phyloP scores from a whole-genome alignment of 2,888 invertebrate genomes.

The Hermaeophaga mercurialis region DNA sequence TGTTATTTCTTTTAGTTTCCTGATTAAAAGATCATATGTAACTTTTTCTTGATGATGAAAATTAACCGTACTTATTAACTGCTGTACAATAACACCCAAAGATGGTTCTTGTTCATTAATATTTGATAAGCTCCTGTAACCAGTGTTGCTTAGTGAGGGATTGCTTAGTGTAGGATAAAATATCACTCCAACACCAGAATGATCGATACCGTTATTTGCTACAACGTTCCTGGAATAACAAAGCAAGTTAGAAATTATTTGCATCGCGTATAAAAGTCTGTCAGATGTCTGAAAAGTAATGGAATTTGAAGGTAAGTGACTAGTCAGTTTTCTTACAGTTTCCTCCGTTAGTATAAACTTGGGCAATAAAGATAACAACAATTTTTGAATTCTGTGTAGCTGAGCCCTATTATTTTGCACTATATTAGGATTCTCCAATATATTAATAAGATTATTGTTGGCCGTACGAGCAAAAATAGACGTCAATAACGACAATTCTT shows the following conservation, averaged over 20 bases:
- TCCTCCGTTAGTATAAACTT: slow-evolving; percentile 63
- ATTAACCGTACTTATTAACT: slow-evolving; percentile 62
- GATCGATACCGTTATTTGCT: slow-evolving; percentile 62
- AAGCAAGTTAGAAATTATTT: slow-evolving; percentile 75
- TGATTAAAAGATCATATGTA: slow-evolving; percentile 59
- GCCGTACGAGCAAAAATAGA: slow-evolving; percentile 54
- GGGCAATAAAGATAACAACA: slow-evolving; percentile 76
- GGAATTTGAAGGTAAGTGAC: slow-evolving; percentile 46
- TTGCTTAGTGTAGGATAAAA: slow-evolving; percentile 61
- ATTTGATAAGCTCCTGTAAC: slow-evolving; percentile 38
- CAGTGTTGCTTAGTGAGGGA: slow-evolving; percentile 45
- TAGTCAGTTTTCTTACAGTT: slow-evolving; percentile 53
- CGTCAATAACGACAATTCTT: slow-evolving; percentile 78
- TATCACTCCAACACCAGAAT: slow-evolving; percentile 61
- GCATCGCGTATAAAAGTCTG: slow-evolving; percentile 58
- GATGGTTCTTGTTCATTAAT: slow-evolving; percentile 56
- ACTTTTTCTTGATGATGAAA: slow-evolving; percentile 61
- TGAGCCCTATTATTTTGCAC: slow-evolving; percentile 63
- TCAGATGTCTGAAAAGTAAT: slow-evolving; percentile 54
- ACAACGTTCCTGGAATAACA: slow-evolving; percentile 72
- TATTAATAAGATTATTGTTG: slow-evolving; percentile 51
- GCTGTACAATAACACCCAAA: slow-evolving; percentile 62
- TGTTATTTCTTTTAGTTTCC: slow-evolving; percentile 60
- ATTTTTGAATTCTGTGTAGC: slow-evolving; percentile 71
- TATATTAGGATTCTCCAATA: slow-evolving; percentile 52